A percentile compares a stretch with the other conserved stretches of the same genome.
These are phyloP conservation scores for Tiphia femorata DNA, from an alignment of 2,888 invertebrate genomes.

Conservation along the genomic window DNA sequence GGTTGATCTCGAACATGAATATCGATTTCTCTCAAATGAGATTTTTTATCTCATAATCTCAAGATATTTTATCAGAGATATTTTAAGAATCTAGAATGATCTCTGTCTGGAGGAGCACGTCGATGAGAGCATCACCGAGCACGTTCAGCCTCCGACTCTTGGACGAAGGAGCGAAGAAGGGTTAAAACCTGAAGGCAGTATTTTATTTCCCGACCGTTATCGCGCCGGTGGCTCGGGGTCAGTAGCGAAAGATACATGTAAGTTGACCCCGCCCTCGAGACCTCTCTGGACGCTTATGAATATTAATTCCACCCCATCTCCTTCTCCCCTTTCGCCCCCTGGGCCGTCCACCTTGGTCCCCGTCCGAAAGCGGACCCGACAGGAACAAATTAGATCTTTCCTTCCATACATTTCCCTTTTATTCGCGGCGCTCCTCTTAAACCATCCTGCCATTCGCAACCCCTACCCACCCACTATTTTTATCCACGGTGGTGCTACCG, in stretches of 20 bases:
- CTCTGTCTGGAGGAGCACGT: too few species aligned
- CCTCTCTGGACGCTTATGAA: slow-evolving; percentile 69
- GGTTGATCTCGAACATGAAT: too few species aligned
- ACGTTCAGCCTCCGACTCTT: slow-evolving; percentile 25
- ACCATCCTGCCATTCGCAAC: slow-evolving; percentile 15
- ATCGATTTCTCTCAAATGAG: too few species aligned
- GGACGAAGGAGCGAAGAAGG: slow-evolving; percentile 58
- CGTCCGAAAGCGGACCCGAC: slow-evolving; percentile 61
- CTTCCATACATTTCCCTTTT: slow-evolving; percentile 69
- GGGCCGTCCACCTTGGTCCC: slow-evolving; percentile 22
- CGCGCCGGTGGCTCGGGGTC: slow-evolving; percentile 62
- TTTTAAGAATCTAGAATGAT: too few species aligned
- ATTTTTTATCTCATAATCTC: too few species aligned
- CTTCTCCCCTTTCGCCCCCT: slow-evolving; percentile 22
- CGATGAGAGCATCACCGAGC: too few species aligned
- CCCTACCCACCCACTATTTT: background rate
- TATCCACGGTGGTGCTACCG: background rate
- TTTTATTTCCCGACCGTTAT: slow-evolving; percentile 68
- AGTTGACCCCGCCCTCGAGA: slow-evolving; percentile 69
- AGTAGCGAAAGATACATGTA: slow-evolving; percentile 69
- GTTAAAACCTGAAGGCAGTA: slow-evolving; percentile 64
- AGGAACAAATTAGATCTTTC: slow-evolving; percentile 69
- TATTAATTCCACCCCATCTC: slow-evolving; percentile 65
- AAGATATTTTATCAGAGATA: too few species aligned
- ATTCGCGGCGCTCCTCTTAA: slow-evolving; percentile 52